A percentile compares a stretch with the other conserved stretches of the same genome.
Conservation (phyloP, 2,888 invertebrate species). For the Lasius fuliginosus region DNA sequence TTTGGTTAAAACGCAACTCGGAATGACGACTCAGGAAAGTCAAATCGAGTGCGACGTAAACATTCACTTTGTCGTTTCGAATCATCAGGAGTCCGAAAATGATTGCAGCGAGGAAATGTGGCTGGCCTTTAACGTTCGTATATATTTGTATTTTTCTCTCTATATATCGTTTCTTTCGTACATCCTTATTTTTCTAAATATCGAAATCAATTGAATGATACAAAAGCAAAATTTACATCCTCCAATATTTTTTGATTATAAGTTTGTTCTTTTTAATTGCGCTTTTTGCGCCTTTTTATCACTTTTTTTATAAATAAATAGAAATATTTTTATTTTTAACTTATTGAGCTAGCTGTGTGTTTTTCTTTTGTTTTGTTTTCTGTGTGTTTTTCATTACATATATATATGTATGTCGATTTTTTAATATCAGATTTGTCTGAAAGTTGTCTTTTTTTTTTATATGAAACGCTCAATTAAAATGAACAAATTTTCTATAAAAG, state of each 20-base stretch:
- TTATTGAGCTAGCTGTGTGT: too few relatives aligned
- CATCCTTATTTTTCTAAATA: background rate
- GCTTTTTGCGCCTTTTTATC: too few relatives aligned
- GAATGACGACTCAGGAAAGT: constrained; percentile 64
- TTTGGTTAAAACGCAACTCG: background rate
- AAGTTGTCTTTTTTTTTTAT: too few relatives aligned
- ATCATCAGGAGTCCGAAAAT: constrained; percentile 86
- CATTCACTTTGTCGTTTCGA: constrained; percentile 87
- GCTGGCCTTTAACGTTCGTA: constrained; percentile 88
- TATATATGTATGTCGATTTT: too few relatives aligned
- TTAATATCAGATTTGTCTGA: background rate
- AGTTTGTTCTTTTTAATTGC: background rate
- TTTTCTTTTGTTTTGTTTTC: too few relatives aligned
- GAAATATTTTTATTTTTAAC: too few relatives aligned
- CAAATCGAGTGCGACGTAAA: constrained; percentile 76
- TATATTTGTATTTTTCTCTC: background rate
- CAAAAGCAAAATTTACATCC: background rate
- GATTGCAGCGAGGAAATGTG: constrained; percentile 89
- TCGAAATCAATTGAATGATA: background rate
- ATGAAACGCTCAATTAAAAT: background rate
- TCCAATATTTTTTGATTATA: background rate
- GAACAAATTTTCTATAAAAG: background rate
- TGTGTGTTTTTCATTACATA: too few relatives aligned
- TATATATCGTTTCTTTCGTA: too few relatives aligned
- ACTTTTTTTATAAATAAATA: background rate